Conservation (phyloP, 2,888 invertebrate species). For the Drosophila kambysellisi region DNA sequence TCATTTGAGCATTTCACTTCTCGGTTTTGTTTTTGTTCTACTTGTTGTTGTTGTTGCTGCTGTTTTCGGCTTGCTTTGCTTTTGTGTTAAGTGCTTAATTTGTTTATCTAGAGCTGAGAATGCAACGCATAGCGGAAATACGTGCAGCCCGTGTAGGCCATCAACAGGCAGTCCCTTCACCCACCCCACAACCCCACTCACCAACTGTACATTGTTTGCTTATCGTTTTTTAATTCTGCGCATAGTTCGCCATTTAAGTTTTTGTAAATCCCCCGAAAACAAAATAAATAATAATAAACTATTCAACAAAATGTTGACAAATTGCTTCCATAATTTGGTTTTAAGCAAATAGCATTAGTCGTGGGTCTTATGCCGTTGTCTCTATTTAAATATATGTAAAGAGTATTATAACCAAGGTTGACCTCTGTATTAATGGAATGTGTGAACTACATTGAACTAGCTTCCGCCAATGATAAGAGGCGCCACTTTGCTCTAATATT, state of each 20-base stretch:
- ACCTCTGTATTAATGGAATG: slow-evolving; percentile 18
- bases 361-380: neutral
- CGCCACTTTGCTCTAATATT: slow-evolving; percentile 19
- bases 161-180: neutral
- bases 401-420: slow-evolving; percentile 11
- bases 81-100: slow-evolving; percentile 62
- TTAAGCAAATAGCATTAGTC: slow-evolving; percentile 1
- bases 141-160: slow-evolving; percentile 47
- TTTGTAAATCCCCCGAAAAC: slow-evolving; percentile 30
- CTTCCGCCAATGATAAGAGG: slow-evolving; percentile 52
- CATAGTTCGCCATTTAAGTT: slow-evolving; percentile 51
- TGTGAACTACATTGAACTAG: slow-evolving; percentile 34
- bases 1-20: slow-evolving; percentile 43
- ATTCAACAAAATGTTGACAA: slow-evolving; percentile 39
- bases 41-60: slow-evolving; percentile 11
- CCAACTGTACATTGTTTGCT: slow-evolving; percentile 46
- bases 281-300: slow-evolving; percentile 14
- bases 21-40: slow-evolving; percentile 11
- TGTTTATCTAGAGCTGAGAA: slow-evolving; percentile 64
- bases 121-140: slow-evolving; percentile 73
- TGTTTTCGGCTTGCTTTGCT: slow-evolving; percentile 38
- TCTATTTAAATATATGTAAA: neutral
- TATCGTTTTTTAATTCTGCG: slow-evolving; percentile 70
- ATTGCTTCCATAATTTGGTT: slow-evolving; percentile 25
- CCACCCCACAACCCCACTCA: neutral